Base-by-base conservation (phyloP, 2,888 invertebrate genomes). In the Drosophila paucipuncta region DNA sequence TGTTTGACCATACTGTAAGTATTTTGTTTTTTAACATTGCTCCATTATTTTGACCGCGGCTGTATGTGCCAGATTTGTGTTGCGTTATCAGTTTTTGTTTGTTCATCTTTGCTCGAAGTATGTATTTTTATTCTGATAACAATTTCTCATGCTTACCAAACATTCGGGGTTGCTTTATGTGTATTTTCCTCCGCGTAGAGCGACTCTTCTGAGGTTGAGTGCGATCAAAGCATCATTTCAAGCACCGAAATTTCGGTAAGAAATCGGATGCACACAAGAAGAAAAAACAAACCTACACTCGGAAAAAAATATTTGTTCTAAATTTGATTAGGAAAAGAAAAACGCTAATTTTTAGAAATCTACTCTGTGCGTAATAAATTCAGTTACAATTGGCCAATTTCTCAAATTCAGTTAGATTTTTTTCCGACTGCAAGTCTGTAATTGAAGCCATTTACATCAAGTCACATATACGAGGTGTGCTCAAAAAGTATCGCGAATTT, bases 221-320 rank as follows among this genome's bases (percentile, higher is more conserved):
- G 92, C 11, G 95, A 95, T 91, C 94, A 95, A 62, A 95, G 95
- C 77, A 95, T 95, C 30, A 95, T 95, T 92, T 95, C 94, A 91
- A 95, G 95, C 93, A 95, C 95, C 66, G 95, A 95, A 79, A 92
- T 94, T 47, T 95, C 95, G 94, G 95, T 95, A 93, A 95, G 95
- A 93, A 72, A 68, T 59, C 54, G 30, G 49, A 41, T 53, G 33
- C 43, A 53, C 33, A 30, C 11, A 25, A 25, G 47, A 25, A 25
- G 25, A 16, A 41, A 22, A n/a, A 47, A 25, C 7, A 7, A 4
- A 9, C 25, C 25, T 25, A 25, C 25, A 47, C 16, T 47, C 22
- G 25, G 25, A 47, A 47, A 25, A 22, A 41, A 22, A n/a, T 41
- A 10, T 10, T 41, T 41, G 16, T n/a, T 41, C 4, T 11, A 22